Conservation (phyloP, 2,113 vertebrate genomes). For the Eurypyga helias region DNA sequence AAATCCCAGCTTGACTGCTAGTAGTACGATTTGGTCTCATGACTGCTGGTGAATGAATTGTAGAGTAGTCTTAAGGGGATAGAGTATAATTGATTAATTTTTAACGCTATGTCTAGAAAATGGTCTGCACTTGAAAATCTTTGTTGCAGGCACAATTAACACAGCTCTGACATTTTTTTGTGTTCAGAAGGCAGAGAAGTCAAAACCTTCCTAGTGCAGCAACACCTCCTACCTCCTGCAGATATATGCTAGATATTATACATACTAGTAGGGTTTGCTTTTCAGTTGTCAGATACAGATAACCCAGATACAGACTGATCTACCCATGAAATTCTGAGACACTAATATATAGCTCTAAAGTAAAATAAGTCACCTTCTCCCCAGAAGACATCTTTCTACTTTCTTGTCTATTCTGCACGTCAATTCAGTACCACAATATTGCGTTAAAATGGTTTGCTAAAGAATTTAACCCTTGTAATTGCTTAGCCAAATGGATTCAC, state of each 20-base stretch:
- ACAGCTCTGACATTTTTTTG: conserved; percentile 3
- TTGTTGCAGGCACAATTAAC: background rate
- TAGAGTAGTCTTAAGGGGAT: conserved; percentile 26
- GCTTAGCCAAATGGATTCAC: background rate
- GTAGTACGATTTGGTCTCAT: conserved; percentile 38
- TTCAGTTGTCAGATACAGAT: background rate
- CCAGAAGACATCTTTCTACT: background rate
- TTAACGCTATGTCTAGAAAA: conserved; percentile 31
- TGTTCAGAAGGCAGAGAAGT: conserved; percentile 3
- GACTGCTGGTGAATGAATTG: conserved; percentile 60
- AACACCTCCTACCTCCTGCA: background rate
- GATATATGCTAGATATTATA: background rate
- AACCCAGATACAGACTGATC: background rate
- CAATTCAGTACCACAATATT: background rate
- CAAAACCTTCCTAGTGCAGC: background rate
- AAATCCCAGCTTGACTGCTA: conserved; percentile 74
- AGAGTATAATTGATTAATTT: conserved; percentile 34
- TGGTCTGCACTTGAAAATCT: conserved; percentile 7
- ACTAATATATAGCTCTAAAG: background rate
- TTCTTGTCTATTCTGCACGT: background rate
- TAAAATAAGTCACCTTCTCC: background rate
- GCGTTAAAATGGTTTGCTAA: background rate
- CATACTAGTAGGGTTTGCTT: background rate
- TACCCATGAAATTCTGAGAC: background rate
- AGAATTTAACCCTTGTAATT: background rate